phyloP scores from a whole-genome alignment of 2,797 vertebrate genomes.

The Malacoctenus gilli region DNA sequence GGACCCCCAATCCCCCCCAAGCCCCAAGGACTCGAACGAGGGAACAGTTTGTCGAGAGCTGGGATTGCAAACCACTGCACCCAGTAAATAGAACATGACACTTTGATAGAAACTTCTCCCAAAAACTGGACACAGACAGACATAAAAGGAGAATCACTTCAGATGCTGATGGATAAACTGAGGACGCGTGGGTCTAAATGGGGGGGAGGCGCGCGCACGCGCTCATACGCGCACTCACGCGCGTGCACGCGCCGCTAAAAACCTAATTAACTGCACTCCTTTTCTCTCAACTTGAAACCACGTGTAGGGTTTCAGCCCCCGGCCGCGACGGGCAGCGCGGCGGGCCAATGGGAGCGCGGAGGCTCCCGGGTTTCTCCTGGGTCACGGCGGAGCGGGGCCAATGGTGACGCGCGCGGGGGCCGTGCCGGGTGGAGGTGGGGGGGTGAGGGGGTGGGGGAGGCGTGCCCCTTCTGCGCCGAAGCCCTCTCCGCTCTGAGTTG shows the following conservation, averaged over 20 bases:
- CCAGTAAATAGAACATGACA: too few species aligned
- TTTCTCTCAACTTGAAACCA: conserved; percentile 73
- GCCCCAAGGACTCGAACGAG: too few species aligned
- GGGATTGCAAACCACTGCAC: too few species aligned
- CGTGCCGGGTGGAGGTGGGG: conserved; percentile 4
- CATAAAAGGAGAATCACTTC: too few species aligned
- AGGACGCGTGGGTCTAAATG: neutral
- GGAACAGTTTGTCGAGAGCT: too few species aligned
- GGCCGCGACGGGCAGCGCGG: conserved; percentile 33
- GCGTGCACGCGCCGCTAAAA: conserved; percentile 1
- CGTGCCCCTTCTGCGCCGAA: conserved; percentile 75
- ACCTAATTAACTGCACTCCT: neutral
- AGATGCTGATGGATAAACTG: too few species aligned
- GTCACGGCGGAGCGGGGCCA: conserved; percentile 3
- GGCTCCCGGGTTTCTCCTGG: neutral
- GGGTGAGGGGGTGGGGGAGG: conserved; percentile 67
- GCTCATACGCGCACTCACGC: conserved; percentile 1
- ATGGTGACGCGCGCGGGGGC: neutral
- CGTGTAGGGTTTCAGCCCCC: conserved; percentile 81
- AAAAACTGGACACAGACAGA: too few species aligned
- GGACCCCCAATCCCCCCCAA: too few species aligned
- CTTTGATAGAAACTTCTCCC: too few species aligned
- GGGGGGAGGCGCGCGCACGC: neutral
- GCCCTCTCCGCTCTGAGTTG: conserved; percentile 80
- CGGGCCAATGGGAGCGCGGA: conserved; percentile 46